Conservation (phyloP, 2,888 invertebrate genomes). For the Agonopterix alstromeriana region DNA sequence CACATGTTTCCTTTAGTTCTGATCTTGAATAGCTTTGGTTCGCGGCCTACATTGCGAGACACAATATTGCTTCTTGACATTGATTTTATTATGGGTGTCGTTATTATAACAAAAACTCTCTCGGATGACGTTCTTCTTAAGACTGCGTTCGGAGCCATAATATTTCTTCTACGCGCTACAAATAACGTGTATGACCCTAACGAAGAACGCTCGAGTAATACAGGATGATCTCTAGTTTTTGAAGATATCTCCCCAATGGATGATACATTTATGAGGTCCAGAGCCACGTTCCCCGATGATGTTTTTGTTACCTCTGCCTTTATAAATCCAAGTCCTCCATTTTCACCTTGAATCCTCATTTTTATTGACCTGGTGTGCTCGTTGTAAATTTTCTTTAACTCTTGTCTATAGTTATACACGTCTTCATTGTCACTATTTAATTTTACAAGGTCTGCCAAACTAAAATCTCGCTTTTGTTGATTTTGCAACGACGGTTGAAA, state of each 20-base stretch:
- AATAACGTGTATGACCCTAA: conserved; percentile 21
- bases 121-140: conserved; percentile 26
- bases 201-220: conserved; percentile 17
- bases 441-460: too few species aligned
- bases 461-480: too few species aligned
- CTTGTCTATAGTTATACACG: not conserved
- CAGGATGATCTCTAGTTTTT: conserved; percentile 18
- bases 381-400: not conserved
- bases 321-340: conserved; percentile 15
- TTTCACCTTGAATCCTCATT: conserved; percentile 19
- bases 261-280: conserved; percentile 18
- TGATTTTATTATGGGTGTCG: conserved; percentile 12
- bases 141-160: conserved; percentile 19
- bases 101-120: conserved; percentile 18
- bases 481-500: too few species aligned
- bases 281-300: conserved; percentile 23
- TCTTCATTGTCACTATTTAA: too few species aligned
- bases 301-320: conserved; percentile 21
- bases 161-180: conserved; percentile 7
- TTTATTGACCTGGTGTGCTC: not conserved
- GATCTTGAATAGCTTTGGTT: not conserved
- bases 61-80: not conserved
- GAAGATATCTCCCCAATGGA: conserved; percentile 14
- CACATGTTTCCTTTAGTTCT: not conserved
- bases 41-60: not conserved